Conservation (phyloP, 2,888 invertebrate species). For the Autographa pulchrina region DNA sequence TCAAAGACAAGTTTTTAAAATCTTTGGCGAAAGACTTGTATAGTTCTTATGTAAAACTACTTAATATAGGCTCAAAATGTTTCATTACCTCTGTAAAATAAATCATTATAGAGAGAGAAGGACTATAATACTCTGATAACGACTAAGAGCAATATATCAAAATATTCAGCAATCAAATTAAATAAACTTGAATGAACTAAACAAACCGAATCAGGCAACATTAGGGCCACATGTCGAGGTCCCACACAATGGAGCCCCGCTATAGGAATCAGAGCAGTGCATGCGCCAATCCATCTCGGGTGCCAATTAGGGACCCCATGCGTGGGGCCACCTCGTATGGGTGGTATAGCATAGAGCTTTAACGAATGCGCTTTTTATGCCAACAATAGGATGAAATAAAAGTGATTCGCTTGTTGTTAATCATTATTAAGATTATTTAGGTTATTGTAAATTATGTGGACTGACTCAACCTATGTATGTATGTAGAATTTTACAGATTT, state of each 20-base stretch:
- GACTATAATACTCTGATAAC: too few species aligned
- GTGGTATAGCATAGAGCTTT: conserved; percentile 12
- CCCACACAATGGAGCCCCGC: conserved; percentile 44
- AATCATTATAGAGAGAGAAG: too few species aligned
- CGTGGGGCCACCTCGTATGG: conserved; percentile 12
- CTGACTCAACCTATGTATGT: too few species aligned
- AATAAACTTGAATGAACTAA: conserved; percentile 13
- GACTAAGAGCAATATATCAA: neutral
- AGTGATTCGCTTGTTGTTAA: neutral
- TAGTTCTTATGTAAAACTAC: too few species aligned
- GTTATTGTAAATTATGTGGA: neutral
- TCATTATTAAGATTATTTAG: neutral
- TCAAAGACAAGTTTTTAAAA: too few species aligned
- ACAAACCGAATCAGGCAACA: conserved; percentile 42
- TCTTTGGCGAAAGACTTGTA: too few species aligned
- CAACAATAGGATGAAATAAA: conserved; percentile 12
- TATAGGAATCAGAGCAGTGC: conserved; percentile 54
- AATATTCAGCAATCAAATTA: neutral
- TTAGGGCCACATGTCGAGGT: conserved; percentile 52
- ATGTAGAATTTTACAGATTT: too few species aligned
- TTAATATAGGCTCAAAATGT: too few species aligned
- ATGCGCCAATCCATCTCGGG: conserved; percentile 61
- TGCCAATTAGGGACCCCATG: conserved; percentile 60
- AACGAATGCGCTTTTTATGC: conserved; percentile 41
- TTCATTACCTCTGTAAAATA: too few species aligned